Conservation (phyloP, 1,140 invertebrate genomes). For the Nephila pilipes region DNA sequence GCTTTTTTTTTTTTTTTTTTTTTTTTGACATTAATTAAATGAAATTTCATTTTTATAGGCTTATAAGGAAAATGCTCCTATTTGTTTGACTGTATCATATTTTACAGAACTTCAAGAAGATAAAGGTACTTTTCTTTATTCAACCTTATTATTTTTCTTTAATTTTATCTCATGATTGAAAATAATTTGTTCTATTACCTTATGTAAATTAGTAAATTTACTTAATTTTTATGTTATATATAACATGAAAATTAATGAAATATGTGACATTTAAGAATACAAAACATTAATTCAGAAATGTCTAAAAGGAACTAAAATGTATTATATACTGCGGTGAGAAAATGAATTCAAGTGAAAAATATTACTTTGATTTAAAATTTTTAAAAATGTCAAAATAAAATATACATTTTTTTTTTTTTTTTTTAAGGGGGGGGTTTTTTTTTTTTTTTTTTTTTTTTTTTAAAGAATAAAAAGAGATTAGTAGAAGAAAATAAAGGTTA, state of each 20-base stretch:
- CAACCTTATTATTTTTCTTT: neutral
- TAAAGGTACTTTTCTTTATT: conserved; percentile 84
- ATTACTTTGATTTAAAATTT: too few species aligned
- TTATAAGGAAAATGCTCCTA: conserved; percentile 94
- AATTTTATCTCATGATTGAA: neutral
- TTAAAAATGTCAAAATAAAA: too few species aligned
- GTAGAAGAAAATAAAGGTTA: too few species aligned
- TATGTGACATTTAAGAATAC: too few species aligned
- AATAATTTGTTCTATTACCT: neutral
- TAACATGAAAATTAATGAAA: neutral
- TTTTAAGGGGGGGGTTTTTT: too few species aligned
- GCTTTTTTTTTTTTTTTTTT: neutral
- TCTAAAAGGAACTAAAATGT: too few species aligned
- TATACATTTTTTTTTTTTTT: too few species aligned
- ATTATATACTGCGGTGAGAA: too few species aligned
- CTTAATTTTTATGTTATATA: neutral
- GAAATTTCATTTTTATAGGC: conserved; percentile 83
- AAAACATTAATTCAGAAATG: too few species aligned
- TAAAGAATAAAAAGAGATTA: too few species aligned
- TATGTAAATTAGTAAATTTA: neutral
- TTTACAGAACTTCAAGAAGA: conserved; percentile 89
- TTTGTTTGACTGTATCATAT: conserved; percentile 91
- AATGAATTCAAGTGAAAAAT: too few species aligned
- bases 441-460: too few species aligned
- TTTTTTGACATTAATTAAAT: neutral